phyloP scores from a whole-genome alignment of 2,888 invertebrate genomes.

The Papilio protenor region DNA sequence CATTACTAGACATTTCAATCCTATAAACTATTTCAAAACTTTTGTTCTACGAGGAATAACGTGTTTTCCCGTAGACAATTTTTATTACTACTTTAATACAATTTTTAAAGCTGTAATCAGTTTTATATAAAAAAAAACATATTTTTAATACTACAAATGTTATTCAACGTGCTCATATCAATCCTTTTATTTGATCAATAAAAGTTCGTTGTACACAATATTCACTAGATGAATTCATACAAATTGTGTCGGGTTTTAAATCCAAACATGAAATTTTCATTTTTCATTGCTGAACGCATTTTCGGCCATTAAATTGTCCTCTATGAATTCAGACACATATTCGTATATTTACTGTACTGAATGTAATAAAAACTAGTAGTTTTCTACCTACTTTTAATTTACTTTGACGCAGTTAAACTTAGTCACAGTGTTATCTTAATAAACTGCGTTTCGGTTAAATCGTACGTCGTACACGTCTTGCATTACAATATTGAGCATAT shows the following conservation, averaged over 20 bases:
- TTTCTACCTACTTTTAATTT: neutral
- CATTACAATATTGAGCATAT: constrained; percentile 27
- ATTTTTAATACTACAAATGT: neutral
- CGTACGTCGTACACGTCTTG: constrained; percentile 13
- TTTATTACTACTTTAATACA: neutral
- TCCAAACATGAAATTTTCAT: neutral
- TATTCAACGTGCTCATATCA: neutral
- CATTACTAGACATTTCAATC: neutral
- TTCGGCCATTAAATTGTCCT: neutral
- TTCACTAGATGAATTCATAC: neutral
- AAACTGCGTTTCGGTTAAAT: constrained; percentile 18
- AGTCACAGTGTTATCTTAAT: constrained; percentile 17
- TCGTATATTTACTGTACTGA: neutral
- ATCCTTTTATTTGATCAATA: neutral
- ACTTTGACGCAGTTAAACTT: constrained; percentile 31
- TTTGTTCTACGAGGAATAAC: neutral
- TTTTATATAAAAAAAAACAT: neutral
- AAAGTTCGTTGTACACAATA: neutral
- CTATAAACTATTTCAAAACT: neutral
- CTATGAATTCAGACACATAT: neutral
- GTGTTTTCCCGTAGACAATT: neutral
- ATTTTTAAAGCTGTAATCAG: neutral
- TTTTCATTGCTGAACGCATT: neutral
- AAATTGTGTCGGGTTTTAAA: neutral
- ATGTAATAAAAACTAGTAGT: neutral